Evolutionary conservation across 2,797 vertebrate species (phyloP), one percentile per base, ranked within the genome.

Genomic region (Sebastes hopkinsi): DNA sequence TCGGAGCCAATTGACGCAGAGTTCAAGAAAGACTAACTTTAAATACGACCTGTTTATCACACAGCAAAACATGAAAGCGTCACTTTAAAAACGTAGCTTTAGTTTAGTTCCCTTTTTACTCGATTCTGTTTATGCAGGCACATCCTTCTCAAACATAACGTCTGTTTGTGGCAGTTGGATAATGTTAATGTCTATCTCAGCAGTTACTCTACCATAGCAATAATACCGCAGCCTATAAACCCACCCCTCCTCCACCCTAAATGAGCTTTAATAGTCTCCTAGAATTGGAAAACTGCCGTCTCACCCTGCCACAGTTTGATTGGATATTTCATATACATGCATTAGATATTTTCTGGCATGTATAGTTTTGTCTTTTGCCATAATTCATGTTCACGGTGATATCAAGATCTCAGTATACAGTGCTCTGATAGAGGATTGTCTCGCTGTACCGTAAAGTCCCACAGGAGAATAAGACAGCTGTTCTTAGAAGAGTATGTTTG

Each of bases 231-330:
- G 62, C 59, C 77, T 84, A 83, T 90, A 89, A 88, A 91, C 73
- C 86, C 68, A 61, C 80, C 76, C 87, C 82, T 75, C 61, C 73
- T 56, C 10, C 32, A 3, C 60, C 36, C 66, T 82, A 87, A 92
- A 91, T 89, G 78, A 88, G 79, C 79, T 89, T 88, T 90, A 87
- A 89, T 88, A 81, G 75, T 83, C 72, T 92, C 68, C 20, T 60
- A 55, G 62, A 88, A 83, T 86, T 89, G 81, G 83, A 92, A 89
- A 91, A 82, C 67, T 80, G 74, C 90, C 86, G 85, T 88, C 69
- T 76, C 59, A 80, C 78, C 77, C 66, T 77, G 71, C 64, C 72
- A 69, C 66, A 80, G 79, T 91, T 92, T 87, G 88, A 93, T 87
- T 92, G 66, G 74, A 85, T 92, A 60, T 82, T 90, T 90, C 67